Evolutionary conservation across 1,140 invertebrate species (phyloP), one percentile per base, ranked within the genome.

Genomic region (Aphis gossypii): DNA sequence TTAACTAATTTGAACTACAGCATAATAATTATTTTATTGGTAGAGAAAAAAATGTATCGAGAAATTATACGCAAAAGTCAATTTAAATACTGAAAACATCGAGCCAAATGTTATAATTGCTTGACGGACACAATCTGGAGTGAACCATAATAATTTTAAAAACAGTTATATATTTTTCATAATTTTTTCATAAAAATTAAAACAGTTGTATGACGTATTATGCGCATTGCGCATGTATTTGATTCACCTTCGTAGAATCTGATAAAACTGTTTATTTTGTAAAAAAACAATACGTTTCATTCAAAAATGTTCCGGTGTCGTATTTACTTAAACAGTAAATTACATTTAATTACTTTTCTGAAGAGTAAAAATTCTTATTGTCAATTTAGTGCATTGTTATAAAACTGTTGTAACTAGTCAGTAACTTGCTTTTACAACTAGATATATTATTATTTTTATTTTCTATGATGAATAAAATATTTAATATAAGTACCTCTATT

Each of bases 291-390:
- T 87, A n/a, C 21, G 4, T 87, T 30, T 87, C 44, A 30, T 25
- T 89, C 35, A 21, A 54, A 14, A 56, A 56, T 18, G 48, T 90
- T 90, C 51, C 88, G 51, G 51, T 90, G 38, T 90, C 4, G 4
- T 54, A 56, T 23, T 90, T 21, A 48, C 20, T 41, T 90, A 56
- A 88, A 56, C 18, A 90, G 88, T 25, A 23, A 90, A 56, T 90
- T 90, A 90, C 41, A 41, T 90, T 90, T 56, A 56, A 90, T 90
- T 89, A 41, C 11, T 38, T 54, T 54, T 88, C 0, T 56, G 88
- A 21, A 41, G n/a, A 48, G 25, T 90, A 14, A 38, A 51, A 21
- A 41, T 56, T 20, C 9, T 5, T 48, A 56, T 38, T 56, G 48
- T 56, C 20, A 90, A 56, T 56, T 51, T 25, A 41, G n/a, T 56